Percentiles rank a stretch among this genome's conserved stretches.
Conservation (phyloP, 2,113 vertebrate species). For the Podocnemis expansa region DNA sequence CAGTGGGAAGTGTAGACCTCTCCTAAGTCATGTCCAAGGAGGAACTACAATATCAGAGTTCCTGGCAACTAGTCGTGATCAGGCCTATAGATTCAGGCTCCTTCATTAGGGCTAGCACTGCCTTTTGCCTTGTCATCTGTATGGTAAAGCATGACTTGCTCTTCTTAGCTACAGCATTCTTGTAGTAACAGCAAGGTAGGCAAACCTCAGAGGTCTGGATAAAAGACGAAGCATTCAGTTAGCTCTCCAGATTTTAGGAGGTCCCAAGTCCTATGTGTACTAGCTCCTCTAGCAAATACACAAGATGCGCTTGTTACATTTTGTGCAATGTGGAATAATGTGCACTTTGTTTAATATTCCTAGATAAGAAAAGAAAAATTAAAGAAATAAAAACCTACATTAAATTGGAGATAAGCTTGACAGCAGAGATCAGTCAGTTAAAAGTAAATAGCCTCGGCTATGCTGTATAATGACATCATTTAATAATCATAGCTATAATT, state of each 20-base stretch:
- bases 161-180: not conserved
- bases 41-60: not conserved
- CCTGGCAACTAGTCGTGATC: not conserved
- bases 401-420: not conserved
- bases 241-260: not conserved
- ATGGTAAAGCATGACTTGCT: not conserved
- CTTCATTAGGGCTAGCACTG: not conserved
- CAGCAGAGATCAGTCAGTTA: not conserved
- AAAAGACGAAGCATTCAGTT: not conserved
- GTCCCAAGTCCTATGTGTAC: not conserved
- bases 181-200: not conserved
- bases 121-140: not conserved
- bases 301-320: not conserved
- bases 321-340: not conserved
- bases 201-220: not conserved
- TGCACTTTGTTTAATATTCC: not conserved
- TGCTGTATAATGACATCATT: not conserved
- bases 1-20: no score
- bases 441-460: not conserved
- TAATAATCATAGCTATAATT: not conserved
- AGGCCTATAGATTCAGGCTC: not conserved
- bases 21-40: not conserved
- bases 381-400: not conserved
- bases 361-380: not conserved
- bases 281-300: not conserved